These are phyloP conservation scores for Sebastes minor DNA, from an alignment of 2,797 vertebrate species.

Conservation along the genomic window DNA sequence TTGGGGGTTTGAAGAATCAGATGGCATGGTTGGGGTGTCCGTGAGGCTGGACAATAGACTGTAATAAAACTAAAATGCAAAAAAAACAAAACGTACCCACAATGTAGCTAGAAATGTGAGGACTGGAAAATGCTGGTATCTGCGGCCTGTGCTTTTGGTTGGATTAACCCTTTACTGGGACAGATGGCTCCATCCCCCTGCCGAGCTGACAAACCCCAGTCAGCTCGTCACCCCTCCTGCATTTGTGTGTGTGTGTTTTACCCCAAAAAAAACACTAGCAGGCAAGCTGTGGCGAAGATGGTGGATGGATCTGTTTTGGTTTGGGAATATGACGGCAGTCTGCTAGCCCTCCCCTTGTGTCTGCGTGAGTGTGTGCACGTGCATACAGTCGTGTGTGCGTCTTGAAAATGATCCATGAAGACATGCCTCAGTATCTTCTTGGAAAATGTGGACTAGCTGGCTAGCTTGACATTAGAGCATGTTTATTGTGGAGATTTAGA, in stretches of 20 bases:
- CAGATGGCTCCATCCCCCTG: constrained; percentile 82
- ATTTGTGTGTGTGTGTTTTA: constrained; percentile 29
- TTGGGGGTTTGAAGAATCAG: constrained; percentile 52
- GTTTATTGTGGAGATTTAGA: constrained; percentile 60
- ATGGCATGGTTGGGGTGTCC: not conserved
- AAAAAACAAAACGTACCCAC: not conserved
- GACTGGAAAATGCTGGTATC: constrained; percentile 81
- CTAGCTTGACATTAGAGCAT: constrained; percentile 49
- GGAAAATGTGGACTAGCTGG: constrained; percentile 59
- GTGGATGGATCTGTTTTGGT: constrained; percentile 73
- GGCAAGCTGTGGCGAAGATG: constrained; percentile 59
- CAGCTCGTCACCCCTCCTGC: constrained; percentile 56
- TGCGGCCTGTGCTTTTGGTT: constrained; percentile 76
- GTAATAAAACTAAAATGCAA: not conserved
- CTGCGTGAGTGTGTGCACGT: constrained; percentile 2
- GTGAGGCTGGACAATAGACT: not conserved
- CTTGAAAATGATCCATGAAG: constrained; percentile 56
- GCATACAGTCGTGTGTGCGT: constrained; percentile 5
- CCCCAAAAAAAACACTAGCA: constrained; percentile 29
- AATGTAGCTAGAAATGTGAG: constrained; percentile 58
- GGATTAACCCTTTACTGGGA: constrained; percentile 86
- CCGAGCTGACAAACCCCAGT: constrained; percentile 70
- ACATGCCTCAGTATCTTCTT: constrained; percentile 54
- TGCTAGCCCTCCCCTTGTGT: constrained; percentile 48
- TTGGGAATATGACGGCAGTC: constrained; percentile 62